Evolutionary conservation across 2,888 invertebrate genomes (phyloP), one percentile per base, ranked within the genome.

Genomic region (Megastigmus dorsalis): DNA sequence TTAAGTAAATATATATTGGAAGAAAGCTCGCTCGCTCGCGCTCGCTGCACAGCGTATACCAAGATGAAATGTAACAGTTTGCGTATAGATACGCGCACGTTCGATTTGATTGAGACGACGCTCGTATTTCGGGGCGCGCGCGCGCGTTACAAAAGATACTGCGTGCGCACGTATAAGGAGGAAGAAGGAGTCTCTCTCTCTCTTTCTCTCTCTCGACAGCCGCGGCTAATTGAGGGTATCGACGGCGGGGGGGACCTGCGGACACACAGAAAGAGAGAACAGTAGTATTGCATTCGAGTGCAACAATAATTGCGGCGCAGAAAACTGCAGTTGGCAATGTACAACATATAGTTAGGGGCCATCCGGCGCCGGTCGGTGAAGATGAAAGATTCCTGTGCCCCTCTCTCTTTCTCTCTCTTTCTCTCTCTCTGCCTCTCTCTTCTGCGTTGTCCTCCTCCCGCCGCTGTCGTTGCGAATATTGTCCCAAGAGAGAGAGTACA

Each of bases 311-410:
- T 76, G 72, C 72, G 28, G 67, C 50, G 9, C 26, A 6, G 57
- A n/a, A n/a, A n/a, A n/a, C n/a, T n/a, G 20, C 62, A 2, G 54
- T 10, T n/a, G 38, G 65, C 52, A 85, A 83, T 82, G 84, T n/a
- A n/a, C 79, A 85, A 85, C 85, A 80, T 85, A 82, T 85, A 84
- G 84, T 85, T 85, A 85, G 79, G 79, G 74, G 77, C 77, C 80
- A 78, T 79, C 79, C 81, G 80, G 81, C 80, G 79, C 79, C 70
- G 79, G 84, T 83, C 85, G 86, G 86, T 83, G 82, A 85, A 86
- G 85, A 86, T 86, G 84, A 86, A 86, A 86, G 85, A 82, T 82
- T 80, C 77, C 78, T 18, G 36, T n/a, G n/a, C n/a, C n/a, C n/a
- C n/a, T n/a, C n/a, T n/a, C n/a, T n/a, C n/a, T n/a, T n/a, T n/a